Evolutionary conservation across 53 echinoderm and acorn worm species (phyloP), one percentile per base, ranked within the genome.

Genomic region (Paelopatides confundens): DNA sequence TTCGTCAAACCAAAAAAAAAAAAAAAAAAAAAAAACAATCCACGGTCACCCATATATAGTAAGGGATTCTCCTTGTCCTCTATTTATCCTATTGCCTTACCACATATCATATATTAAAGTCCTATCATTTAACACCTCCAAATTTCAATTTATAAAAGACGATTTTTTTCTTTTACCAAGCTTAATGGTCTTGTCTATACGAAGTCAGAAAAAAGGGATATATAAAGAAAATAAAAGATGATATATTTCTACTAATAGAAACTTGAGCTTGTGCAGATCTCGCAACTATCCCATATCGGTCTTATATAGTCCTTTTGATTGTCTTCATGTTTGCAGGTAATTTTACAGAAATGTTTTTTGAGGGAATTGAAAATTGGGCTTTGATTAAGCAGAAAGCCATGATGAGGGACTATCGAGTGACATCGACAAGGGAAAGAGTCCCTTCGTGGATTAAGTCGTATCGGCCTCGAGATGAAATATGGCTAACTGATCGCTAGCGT

Each of bases 331-430:
- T 58, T 53, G 81, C 33, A 79, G 34, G 52, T 79, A 79, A 79
- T 79, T 79, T 79, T 51, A 79, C 71, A 79, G 81, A 58, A 58
- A 79, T 79, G 52, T 79, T 53, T 79, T 58, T 79, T 58, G 81
- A 58, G 58, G 52, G 81, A 58, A 79, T 79, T 79, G 52, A 33
- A 79, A 79, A 58, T 51, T 79, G 58, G 58, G 34, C 52, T 79
- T 79, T 79, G 81, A 79, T 79, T 79, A 79, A 79, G 52, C 28
- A 58, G 58, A 58, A 53, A 79, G 58, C 58, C 34, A 40, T 58
- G 81, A 53, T 51, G 52, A 79, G 81, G 81, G 50, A 79, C 81
- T 79, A 79, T 79, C 81, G 81, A 49, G 81, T 79, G 81, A 79
- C 81, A 58, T 46, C 58, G 81, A 18, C 81, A 34, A 51, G 81